Evolutionary conservation across 2,888 invertebrate species (phyloP).

Genomic region (Tribolium freemani): DNA sequence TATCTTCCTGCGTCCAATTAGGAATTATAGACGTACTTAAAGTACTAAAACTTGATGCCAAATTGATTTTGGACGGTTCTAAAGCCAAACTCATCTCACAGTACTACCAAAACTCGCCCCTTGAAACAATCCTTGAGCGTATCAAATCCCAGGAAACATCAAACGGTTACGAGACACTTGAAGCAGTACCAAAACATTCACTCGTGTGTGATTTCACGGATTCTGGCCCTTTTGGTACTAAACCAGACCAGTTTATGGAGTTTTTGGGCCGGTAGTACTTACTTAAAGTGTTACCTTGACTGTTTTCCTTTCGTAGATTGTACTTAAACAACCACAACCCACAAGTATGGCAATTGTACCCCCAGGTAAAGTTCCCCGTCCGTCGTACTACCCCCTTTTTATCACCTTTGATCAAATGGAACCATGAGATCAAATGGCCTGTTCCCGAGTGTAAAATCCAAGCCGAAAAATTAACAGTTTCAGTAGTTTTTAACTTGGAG

Average conservation of each 20-base stretch:
- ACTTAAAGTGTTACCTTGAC: slow-evolving; percentile 42
- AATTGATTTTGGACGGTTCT: background rate
- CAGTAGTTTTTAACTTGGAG: background rate
- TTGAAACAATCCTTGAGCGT: background rate
- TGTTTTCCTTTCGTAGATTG: background rate
- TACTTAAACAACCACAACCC: slow-evolving; percentile 67
- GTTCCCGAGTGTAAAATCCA: slow-evolving; percentile 69
- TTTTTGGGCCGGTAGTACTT: slow-evolving; percentile 61
- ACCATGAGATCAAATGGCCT: slow-evolving; percentile 84
- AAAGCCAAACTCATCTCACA: background rate
- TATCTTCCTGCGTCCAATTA: background rate
- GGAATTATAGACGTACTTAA: background rate
- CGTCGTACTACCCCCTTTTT: slow-evolving; percentile 70
- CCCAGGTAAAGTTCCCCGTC: slow-evolving; percentile 84
- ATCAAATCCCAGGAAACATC: background rate
- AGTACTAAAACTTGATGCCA: background rate
- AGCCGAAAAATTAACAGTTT: background rate
- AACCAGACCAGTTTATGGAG: background rate
- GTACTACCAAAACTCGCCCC: background rate
- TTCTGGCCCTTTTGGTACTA: background rate
- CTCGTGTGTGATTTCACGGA: background rate
- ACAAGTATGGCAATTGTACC: slow-evolving; percentile 82
- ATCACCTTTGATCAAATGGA: slow-evolving; percentile 87
- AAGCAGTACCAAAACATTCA: background rate
- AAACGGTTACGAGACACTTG: background rate